These are phyloP conservation scores for Siphlonurus alternatus DNA, from an alignment of 2,888 invertebrate species.

Conservation along the genomic window DNA sequence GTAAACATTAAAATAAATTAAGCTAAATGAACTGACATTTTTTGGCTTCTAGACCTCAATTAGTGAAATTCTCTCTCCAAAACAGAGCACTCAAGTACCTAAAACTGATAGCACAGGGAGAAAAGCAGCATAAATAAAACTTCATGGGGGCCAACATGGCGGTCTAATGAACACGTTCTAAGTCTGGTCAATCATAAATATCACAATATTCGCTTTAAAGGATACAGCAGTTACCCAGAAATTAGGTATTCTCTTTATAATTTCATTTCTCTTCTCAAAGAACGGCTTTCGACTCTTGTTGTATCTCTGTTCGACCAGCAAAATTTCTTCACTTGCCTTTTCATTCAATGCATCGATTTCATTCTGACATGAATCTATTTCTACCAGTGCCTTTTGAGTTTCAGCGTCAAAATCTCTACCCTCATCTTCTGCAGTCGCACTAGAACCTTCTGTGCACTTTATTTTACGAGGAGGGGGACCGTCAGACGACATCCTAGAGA, in stretches of 20 bases:
- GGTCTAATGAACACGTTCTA: too few species aligned
- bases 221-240: slow-evolving; percentile 59
- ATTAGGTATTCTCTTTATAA: slow-evolving; percentile 60
- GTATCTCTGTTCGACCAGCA: slow-evolving; percentile 68
- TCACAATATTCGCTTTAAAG: too few species aligned
- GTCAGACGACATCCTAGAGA: slow-evolving; percentile 20
- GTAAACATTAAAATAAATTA: too few species aligned
- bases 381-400: slow-evolving; percentile 48
- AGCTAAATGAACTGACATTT: too few species aligned
- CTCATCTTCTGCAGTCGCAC: background rate
- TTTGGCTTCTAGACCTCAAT: too few species aligned
- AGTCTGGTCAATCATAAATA: too few species aligned
- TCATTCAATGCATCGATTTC: slow-evolving; percentile 68
- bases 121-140: too few species aligned
- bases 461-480: slow-evolving; percentile 29
- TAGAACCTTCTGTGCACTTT: slow-evolving; percentile 17
- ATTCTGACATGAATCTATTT: slow-evolving; percentile 64
- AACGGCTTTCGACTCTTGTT: slow-evolving; percentile 60
- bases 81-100: too few species aligned
- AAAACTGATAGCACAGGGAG: too few species aligned
- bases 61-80: too few species aligned
- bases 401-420: slow-evolving; percentile 33
- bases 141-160: background rate
- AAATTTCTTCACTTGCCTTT: slow-evolving; percentile 67
- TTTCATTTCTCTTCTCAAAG: slow-evolving; percentile 55